phyloP scores from a whole-genome alignment of 2,113 vertebrate genomes.

The Notarius lentiginosus region DNA sequence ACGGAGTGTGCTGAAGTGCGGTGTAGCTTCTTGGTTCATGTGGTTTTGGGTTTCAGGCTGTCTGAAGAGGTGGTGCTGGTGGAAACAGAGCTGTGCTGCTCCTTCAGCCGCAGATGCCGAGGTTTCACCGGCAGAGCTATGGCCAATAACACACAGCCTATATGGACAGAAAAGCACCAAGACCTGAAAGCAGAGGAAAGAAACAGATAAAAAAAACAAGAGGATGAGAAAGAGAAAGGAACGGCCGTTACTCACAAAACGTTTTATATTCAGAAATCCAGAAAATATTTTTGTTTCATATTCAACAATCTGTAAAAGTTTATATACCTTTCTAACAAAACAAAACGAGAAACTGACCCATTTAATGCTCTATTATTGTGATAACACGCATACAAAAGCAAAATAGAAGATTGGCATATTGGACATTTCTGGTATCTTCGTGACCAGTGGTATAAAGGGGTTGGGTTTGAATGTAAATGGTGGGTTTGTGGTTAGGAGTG shows the following conservation, averaged over 20 bases:
- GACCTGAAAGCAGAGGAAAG: constrained; percentile 71
- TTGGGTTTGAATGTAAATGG: not conserved
- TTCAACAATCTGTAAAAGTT: not conserved
- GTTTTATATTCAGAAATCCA: not conserved
- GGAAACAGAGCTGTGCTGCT: constrained; percentile 65
- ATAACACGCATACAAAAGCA: not conserved
- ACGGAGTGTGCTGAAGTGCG: constrained; percentile 31
- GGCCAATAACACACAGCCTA: constrained; percentile 79
- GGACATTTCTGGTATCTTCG: not conserved
- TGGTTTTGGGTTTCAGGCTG: constrained; percentile 74
- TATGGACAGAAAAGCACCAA: constrained; percentile 86
- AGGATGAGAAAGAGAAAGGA: not conserved
- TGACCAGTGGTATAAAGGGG: not conserved
- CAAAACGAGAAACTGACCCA: not conserved
- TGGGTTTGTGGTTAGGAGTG: not conserved
- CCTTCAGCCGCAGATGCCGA: constrained; percentile 73
- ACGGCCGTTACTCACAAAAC: not conserved
- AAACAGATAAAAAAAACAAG: not conserved
- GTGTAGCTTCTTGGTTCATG: constrained; percentile 59
- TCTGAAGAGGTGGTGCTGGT: constrained; percentile 72
- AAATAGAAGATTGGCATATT: not conserved
- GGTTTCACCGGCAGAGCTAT: constrained; percentile 81
- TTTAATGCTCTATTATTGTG: not conserved
- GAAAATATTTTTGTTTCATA: not conserved
- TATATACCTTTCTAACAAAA: not conserved